phyloP scores from a whole-genome alignment of 2,113 vertebrate genomes.

The Suricata suricatta region DNA sequence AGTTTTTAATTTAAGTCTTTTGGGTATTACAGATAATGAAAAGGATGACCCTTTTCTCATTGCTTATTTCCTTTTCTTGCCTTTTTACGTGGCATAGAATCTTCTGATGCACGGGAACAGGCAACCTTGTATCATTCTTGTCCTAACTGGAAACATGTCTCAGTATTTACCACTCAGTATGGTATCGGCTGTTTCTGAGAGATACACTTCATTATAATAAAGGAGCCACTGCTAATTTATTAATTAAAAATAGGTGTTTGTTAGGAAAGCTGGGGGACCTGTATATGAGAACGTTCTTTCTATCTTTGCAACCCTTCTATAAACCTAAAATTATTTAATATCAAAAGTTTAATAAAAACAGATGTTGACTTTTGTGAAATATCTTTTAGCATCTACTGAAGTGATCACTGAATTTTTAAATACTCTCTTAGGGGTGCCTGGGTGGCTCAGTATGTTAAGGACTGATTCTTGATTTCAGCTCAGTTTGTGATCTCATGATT shows the following conservation, averaged over 20 bases:
- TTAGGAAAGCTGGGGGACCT: neutral
- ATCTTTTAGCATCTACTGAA: neutral
- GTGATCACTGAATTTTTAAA: neutral
- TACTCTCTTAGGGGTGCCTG: neutral
- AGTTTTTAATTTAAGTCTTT: neutral
- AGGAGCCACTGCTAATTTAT: neutral
- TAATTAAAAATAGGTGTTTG: neutral
- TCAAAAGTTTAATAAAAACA: conserved; percentile 28
- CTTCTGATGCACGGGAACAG: neutral
- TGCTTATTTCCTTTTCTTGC: conserved; percentile 33
- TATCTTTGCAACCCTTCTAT: neutral
- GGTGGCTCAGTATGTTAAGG: too few species aligned
- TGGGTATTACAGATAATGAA: neutral
- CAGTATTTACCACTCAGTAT: neutral
- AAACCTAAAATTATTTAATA: conserved; percentile 7
- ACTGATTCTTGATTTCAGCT: too few species aligned
- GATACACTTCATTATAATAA: neutral
- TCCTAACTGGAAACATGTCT: neutral
- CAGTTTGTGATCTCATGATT: too few species aligned
- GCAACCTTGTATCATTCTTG: neutral
- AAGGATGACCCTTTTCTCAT: neutral
- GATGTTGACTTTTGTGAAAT: neutral
- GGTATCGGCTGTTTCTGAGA: neutral
- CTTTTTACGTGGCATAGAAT: neutral
- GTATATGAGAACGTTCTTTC: neutral